Base-by-base conservation (phyloP, 1,140 invertebrate genomes). In the Aphidius ervi region DNA sequence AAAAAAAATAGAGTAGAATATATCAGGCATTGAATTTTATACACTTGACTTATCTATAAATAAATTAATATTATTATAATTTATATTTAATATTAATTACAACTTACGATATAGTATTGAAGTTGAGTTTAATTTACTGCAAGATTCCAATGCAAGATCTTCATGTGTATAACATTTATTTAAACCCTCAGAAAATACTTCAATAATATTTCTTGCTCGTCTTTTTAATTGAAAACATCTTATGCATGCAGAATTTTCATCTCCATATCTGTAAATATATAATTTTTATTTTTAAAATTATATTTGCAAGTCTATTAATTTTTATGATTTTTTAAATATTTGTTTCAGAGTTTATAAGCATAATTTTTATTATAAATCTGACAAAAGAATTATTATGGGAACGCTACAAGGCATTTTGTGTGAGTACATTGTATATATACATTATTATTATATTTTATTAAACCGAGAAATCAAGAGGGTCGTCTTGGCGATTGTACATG, bases 161-260 rank as follows among this genome's bases (percentile, higher is more conserved):
- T 86, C 85, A 56, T 81, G 83, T 3, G 81, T 85, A 70, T 86
- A 88, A 71, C 87, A 88, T 67, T 81, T 84, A 65, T 84, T 84
- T 56, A 85, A 70, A 62, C 82, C 82, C 65, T 86, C 82, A 4
- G 82, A 83, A 69, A 83, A 82, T n/a, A 88, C 82, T 70, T 87
- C 83, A 45, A 88, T 80, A 43, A 88, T 81, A 67, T 88, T 88
- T 9, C 78, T 70, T 3, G 86, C 84, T 54, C 84, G 82, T 56
- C 86, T 74, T 59, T 80, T 78, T 41, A 88, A 68, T 61, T 84
- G 82, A 62, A 88, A 83, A 67, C 87, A 88, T 58, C 85, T 75
- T 43, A 86, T 82, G 68, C 87, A 88, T 59, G 82, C 77, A 31
- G 23, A 2, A 31, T 31, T 31, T 31, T 77, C 77, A 40, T 79